These are phyloP conservation scores for Pinna nobilis DNA, from an alignment of 1,140 invertebrate genomes.

Conservation along the genomic window DNA sequence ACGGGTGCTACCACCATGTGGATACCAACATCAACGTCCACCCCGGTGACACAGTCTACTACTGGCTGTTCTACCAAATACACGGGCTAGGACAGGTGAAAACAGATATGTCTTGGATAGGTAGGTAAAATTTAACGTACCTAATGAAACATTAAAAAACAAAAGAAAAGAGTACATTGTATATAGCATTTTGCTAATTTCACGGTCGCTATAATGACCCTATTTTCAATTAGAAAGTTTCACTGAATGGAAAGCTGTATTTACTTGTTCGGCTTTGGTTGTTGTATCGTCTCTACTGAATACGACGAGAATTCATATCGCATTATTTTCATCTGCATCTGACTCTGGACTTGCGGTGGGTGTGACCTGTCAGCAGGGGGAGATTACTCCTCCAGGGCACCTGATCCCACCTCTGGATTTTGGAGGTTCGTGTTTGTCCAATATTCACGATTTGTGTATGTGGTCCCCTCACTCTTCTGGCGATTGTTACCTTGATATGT, in stretches of 20 bases:
- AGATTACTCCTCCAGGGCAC: too few relatives aligned
- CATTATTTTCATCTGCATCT: not conserved
- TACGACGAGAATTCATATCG: too few relatives aligned
- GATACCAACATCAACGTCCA: not conserved
- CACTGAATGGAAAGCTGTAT: not conserved
- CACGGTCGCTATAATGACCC: not conserved
- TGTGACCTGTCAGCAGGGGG: too few relatives aligned
- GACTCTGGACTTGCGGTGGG: too few relatives aligned
- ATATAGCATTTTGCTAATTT: not conserved
- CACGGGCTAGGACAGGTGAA: not conserved
- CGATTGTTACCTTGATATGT: too few relatives aligned
- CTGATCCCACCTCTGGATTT: too few relatives aligned
- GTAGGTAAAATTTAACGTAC: not conserved
- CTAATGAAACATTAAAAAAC: not conserved
- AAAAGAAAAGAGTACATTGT: not conserved
- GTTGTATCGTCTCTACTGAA: too few relatives aligned
- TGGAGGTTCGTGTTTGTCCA: too few relatives aligned
- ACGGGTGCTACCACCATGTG: slow-evolving; percentile 7
- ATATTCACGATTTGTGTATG: too few relatives aligned
- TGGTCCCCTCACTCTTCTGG: too few relatives aligned
- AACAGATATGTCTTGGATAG: slow-evolving; percentile 4
- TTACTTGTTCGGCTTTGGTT: too few relatives aligned
- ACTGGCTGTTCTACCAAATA: slow-evolving; percentile 6
- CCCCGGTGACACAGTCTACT: slow-evolving; percentile 17
- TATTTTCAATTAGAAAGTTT: not conserved